These are phyloP conservation scores for Corythoichthys haematopterus DNA, from an alignment of 2,113 vertebrate genomes.

Conservation along the genomic window DNA sequence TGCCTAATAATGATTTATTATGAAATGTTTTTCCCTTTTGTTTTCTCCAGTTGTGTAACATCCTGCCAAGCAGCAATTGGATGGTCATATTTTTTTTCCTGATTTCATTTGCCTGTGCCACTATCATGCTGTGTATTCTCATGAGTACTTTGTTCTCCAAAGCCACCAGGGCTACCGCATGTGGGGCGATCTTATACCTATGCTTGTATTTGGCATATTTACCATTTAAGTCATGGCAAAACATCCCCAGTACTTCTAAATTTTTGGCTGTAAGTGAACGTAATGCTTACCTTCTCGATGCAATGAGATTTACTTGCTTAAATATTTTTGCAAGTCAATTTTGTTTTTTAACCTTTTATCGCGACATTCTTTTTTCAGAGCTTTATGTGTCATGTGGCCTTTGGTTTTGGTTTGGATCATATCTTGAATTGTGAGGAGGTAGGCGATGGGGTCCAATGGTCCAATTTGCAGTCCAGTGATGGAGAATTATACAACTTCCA, in stretches of 20 bases:
- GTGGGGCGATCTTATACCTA: constrained; percentile 85
- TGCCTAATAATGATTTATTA: no score
- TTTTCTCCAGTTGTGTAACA: constrained; percentile 76
- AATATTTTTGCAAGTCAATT: no score
- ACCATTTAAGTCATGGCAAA: constrained; percentile 83
- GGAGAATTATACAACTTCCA: constrained; percentile 81
- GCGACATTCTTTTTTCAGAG: constrained; percentile 65
- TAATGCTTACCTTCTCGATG: not conserved
- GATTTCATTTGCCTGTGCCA: constrained; percentile 80
- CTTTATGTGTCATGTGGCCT: constrained; percentile 87
- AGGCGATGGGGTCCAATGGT: constrained; percentile 85
- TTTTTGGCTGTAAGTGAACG: constrained; percentile 74
- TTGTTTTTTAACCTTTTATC: no score
- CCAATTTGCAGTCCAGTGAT: constrained; percentile 73
- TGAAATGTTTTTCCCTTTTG: not conserved
- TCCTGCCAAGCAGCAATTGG: constrained; percentile 84
- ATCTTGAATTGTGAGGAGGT: constrained; percentile 88
- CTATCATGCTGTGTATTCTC: constrained; percentile 88
- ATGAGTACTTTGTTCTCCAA: constrained; percentile 85
- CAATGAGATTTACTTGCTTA: no score
- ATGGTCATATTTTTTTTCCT: constrained; percentile 82
- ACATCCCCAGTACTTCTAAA: constrained; percentile 70
- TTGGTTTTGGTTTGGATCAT: constrained; percentile 88
- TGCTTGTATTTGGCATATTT: constrained; percentile 84
- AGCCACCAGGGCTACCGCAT: constrained; percentile 85